A percentile compares a stretch with the other conserved stretches of the same genome.
phyloP scores from a whole-genome alignment of 2,888 invertebrate genomes.

The Bombyx huttoni region DNA sequence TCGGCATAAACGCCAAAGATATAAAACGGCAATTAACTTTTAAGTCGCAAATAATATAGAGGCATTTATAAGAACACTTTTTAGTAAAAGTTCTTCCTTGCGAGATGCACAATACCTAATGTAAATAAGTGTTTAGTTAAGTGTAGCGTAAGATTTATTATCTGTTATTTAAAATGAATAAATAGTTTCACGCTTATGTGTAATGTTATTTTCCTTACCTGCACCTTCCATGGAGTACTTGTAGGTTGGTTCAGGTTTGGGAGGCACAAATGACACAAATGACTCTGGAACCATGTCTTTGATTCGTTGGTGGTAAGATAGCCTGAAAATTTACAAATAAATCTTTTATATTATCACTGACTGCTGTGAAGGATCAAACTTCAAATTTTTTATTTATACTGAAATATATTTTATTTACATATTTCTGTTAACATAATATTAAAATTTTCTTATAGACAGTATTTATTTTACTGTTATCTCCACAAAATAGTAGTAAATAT shows the following conservation, averaged over 20 bases:
- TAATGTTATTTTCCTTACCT: conserved; percentile 47
- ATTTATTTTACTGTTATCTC: background rate
- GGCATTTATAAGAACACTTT: conserved; percentile 29
- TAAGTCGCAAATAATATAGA: conserved; percentile 27
- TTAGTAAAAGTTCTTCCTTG: conserved; percentile 9
- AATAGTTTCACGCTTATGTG: conserved; percentile 13
- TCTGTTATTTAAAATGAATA: conserved; percentile 25
- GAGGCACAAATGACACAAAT: conserved; percentile 87
- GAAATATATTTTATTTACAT: background rate
- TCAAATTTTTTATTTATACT: background rate
- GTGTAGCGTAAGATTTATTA: conserved; percentile 36
- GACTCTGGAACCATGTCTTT: conserved; percentile 92
- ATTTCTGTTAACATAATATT: too few species aligned
- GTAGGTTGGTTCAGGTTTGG: conserved; percentile 87
- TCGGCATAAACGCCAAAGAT: background rate
- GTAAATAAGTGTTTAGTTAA: conserved; percentile 57
- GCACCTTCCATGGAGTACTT: conserved; percentile 93
- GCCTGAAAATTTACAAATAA: conserved; percentile 50
- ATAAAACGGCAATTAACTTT: background rate
- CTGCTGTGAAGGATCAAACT: background rate
- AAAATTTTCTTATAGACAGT: background rate
- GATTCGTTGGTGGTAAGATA: conserved; percentile 95
- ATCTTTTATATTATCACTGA: background rate
- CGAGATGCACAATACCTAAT: conserved; percentile 28
- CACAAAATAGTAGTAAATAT: background rate